Evolutionary conservation across 2,113 vertebrate species (phyloP).

Genomic region (Carlito syrichta): DNA sequence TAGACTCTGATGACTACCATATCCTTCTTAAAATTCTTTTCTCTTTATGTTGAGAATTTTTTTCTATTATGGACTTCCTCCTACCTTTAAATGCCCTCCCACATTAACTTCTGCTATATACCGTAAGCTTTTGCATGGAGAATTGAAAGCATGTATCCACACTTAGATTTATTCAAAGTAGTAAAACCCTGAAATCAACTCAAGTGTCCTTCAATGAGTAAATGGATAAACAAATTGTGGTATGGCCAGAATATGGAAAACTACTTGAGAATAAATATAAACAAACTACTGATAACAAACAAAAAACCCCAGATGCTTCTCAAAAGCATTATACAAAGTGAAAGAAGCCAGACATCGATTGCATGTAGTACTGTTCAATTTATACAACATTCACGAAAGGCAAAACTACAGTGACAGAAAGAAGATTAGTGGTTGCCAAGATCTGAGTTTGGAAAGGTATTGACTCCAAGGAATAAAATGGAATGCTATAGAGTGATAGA

Average conservation of each 20-base stretch:
- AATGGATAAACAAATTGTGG: background rate
- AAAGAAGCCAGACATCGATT: background rate
- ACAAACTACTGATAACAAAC: background rate
- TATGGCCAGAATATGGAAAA: background rate
- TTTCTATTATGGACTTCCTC: background rate
- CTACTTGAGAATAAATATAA: slow-evolving; percentile 9
- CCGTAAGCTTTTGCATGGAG: background rate
- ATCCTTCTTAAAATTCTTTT: background rate
- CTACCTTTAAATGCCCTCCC: background rate
- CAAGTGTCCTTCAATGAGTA: background rate
- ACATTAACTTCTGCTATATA: background rate
- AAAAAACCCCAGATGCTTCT: background rate
- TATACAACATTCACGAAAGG: background rate
- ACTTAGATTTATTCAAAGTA: background rate
- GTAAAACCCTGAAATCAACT: background rate
- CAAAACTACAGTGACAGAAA: slow-evolving; percentile 9
- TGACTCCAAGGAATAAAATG: background rate
- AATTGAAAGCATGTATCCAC: background rate
- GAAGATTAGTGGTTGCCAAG: background rate
- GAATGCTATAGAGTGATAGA: background rate
- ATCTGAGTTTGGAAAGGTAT: background rate
- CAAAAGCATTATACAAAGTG: background rate
- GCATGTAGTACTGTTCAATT: background rate
- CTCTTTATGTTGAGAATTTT: background rate
- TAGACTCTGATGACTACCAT: background rate